Evolutionary conservation across 2,113 vertebrate species (phyloP).

Genomic region (Notechis scutatus): DNA sequence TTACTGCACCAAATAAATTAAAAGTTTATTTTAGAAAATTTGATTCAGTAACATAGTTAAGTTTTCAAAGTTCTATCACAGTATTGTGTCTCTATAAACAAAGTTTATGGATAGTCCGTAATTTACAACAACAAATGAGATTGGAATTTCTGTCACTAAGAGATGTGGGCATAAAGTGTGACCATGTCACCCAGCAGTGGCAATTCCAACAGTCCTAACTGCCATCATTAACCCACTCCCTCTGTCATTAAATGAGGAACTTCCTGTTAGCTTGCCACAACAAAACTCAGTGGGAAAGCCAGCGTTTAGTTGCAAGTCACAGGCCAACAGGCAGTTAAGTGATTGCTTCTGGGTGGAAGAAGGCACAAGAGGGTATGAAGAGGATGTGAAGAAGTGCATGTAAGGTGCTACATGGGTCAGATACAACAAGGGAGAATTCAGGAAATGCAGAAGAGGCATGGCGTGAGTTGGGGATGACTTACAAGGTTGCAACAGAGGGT

Average conservation of each 20-base stretch:
- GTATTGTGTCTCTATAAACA: neutral
- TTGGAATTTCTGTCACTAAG: neutral
- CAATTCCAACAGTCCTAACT: neutral
- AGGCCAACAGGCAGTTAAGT: neutral
- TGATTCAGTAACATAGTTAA: neutral
- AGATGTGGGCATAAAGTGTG: neutral
- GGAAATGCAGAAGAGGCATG: neutral
- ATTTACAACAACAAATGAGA: neutral
- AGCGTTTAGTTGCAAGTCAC: neutral
- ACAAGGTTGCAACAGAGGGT: neutral
- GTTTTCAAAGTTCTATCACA: neutral
- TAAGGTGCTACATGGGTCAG: neutral
- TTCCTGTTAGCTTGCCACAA: neutral
- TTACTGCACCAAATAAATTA: conserved; percentile 9
- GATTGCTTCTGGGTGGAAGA: neutral
- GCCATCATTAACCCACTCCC: neutral
- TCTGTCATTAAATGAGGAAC: neutral
- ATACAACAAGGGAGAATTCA: neutral
- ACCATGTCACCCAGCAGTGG: neutral
- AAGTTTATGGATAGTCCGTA: neutral
- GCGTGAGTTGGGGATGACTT: neutral
- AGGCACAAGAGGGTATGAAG: neutral
- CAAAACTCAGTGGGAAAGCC: neutral
- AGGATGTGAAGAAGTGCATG: neutral
- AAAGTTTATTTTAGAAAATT: conserved; percentile 6